Evolutionary conservation across 1,140 invertebrate genomes (phyloP), one percentile per base, ranked within the genome.

Genomic region (Brachionus asplanchnoidis): DNA sequence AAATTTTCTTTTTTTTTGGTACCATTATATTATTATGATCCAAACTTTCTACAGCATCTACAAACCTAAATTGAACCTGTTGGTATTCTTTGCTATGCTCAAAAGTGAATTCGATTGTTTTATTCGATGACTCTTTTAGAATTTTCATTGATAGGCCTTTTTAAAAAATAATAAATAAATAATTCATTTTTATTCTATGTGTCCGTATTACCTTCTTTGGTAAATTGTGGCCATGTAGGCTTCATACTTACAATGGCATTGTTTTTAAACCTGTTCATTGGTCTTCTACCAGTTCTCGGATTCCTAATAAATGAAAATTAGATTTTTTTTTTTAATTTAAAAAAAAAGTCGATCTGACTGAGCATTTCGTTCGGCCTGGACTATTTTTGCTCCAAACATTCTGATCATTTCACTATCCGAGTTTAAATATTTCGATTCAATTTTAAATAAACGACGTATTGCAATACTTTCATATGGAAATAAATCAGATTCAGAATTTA

Each of bases 11-110:
- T 90, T 36, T 28, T 28, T 3, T 2, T 3, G 32, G 32, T 36
- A 94, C 93, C 78, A 94, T 91, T 86, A 95, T 93, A 88, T 93
- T 94, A 86, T 95, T 93, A 2, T 94, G 93, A 89, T 95, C 93
- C 23, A 94, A 91, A 86, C 93, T 93, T 88, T 95, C 93, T 17
- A 95, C 93, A 75, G 94, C 94, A 85, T 93, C 89, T 32, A 94
- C 90, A 88, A 95, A 96, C 87, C 91, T 90, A 75, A 92, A 91
- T 87, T 95, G 94, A 28, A 94, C 89, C 86, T 93, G 90, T 87
- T 93, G 93, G 88, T 97, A 97, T 17, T 92, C 91, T 32, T 91
- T 88, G 88, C 91, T 94, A 86, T 97, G 95, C 85, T 95, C 93
- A 88, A 93, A 96, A 6, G 92, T 90, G 88, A 96, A 97, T 88